A percentile compares a stretch with the other conserved stretches of the same genome.
Conservation (phyloP, 2,888 invertebrate genomes). For the Morpho helenor region DNA sequence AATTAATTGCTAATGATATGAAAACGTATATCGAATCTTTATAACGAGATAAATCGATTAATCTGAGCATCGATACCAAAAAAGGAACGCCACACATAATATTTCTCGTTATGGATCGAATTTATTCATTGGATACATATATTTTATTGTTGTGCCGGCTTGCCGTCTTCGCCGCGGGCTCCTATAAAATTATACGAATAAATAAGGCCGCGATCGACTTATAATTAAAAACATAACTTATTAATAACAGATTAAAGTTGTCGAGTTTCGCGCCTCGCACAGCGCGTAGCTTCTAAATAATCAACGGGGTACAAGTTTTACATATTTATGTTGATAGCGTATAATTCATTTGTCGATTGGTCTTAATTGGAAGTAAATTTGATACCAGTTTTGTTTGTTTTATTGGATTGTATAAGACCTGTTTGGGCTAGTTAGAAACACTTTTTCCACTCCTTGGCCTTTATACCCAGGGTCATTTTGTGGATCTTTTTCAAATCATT, state of each 20-base stretch:
- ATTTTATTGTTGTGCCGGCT: slow-evolving; percentile 64
- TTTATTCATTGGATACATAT: slow-evolving; percentile 69
- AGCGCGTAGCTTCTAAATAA: slow-evolving; percentile 7
- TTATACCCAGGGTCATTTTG: too few species aligned
- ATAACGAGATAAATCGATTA: slow-evolving; percentile 16
- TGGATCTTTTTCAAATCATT: too few species aligned
- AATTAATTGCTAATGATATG: background rate
- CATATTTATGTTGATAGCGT: slow-evolving; percentile 15
- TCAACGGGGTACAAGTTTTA: slow-evolving; percentile 11
- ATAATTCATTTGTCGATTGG: slow-evolving; percentile 20
- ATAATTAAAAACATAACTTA: slow-evolving; percentile 78
- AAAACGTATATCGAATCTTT: background rate
- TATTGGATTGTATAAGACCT: slow-evolving; percentile 4
- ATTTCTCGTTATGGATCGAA: slow-evolving; percentile 73
- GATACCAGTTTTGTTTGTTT: background rate
- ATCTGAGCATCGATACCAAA: slow-evolving; percentile 43
- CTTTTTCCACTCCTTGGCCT: too few species aligned
- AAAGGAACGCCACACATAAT: slow-evolving; percentile 60
- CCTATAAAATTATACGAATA: slow-evolving; percentile 76
- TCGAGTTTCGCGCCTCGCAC: slow-evolving; percentile 62
- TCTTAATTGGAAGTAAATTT: slow-evolving; percentile 12
- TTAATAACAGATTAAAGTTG: slow-evolving; percentile 74
- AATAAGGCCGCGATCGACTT: slow-evolving; percentile 66
- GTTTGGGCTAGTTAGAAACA: too few species aligned
- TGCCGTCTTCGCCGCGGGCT: slow-evolving; percentile 63